Evolutionary conservation across 2,888 invertebrate species (phyloP), one percentile per base, ranked within the genome.

Genomic region (Chrysolina oricalcia): DNA sequence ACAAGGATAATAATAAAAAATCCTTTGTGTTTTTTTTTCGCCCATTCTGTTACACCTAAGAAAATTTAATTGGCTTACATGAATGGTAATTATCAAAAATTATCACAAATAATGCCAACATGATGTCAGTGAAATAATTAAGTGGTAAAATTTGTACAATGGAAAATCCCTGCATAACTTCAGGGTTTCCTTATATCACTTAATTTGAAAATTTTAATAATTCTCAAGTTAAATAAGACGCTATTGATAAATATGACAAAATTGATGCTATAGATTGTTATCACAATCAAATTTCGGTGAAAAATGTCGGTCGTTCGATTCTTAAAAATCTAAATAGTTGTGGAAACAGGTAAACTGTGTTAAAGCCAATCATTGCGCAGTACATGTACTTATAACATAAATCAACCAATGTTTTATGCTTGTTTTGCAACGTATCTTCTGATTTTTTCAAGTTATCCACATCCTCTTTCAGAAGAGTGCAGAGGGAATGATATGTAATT

Each of bases 281-380:
- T 0, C 48, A 48, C 35, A 40, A 71, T 75, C 73, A 76, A 21
- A 96, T 93, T 91, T 97, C 97, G 0, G 95, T 95, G 85, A 95
- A 96, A 89, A 96, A 97, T 0, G 95, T 94, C 0, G 94, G 94
- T 84, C 97, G 89, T 86, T 95, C 94, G 82, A 97, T 96, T 77
- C 92, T 92, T 64, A 97, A 87, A 82, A 93, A 88, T 65, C 92
- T 90, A 88, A 97, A 97, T 41, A 96, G 91, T 81, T 93, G 92
- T 0, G 97, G 97, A 80, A 96, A 91, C 64, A 94, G 88, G 87
- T 93, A 96, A 0, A 94, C 91, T 1, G 94, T 94, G 87, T 93
- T 94, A 81, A 97, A 92, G 0, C 97, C 96, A 62, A 97, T 93
- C 85, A 94, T 90, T 6, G 92, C 93, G 87, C 95, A 97, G 35